These are phyloP conservation scores for Mirza zaza DNA, from an alignment of 2,113 vertebrate species.

Conservation along the genomic window DNA sequence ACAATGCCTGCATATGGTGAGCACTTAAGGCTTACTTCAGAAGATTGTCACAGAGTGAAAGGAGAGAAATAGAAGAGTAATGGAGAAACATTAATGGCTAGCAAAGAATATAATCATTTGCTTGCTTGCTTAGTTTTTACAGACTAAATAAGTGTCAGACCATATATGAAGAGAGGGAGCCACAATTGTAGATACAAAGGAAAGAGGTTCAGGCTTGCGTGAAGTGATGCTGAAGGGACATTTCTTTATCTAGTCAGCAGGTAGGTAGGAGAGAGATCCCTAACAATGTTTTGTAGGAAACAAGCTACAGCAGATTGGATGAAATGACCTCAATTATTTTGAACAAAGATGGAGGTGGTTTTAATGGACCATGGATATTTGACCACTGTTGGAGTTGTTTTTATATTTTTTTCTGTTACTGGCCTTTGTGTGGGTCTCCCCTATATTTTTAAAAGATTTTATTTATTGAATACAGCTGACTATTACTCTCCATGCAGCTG, in stretches of 20 bases:
- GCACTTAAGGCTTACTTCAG: neutral
- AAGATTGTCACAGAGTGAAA: neutral
- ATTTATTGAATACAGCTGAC: neutral
- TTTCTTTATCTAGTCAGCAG: neutral
- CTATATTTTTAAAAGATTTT: neutral
- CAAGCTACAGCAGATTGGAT: neutral
- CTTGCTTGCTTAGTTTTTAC: neutral
- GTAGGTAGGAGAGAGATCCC: neutral
- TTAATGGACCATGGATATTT: neutral
- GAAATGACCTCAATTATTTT: neutral
- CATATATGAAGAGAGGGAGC: neutral
- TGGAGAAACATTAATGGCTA: neutral
- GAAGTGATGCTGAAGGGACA: neutral
- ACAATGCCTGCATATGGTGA: neutral
- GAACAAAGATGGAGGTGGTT: neutral
- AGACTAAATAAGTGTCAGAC: neutral
- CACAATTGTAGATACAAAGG: neutral
- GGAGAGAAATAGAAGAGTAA: neutral
- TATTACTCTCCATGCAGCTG: neutral
- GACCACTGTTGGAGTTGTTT: neutral
- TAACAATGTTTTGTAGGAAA: neutral
- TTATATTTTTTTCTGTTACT: neutral
- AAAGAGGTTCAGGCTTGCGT: neutral
- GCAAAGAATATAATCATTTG: neutral
- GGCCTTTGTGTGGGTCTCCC: neutral